Conservation (phyloP, 2,113 vertebrate genomes). For the Heteronetta atricapilla region DNA sequence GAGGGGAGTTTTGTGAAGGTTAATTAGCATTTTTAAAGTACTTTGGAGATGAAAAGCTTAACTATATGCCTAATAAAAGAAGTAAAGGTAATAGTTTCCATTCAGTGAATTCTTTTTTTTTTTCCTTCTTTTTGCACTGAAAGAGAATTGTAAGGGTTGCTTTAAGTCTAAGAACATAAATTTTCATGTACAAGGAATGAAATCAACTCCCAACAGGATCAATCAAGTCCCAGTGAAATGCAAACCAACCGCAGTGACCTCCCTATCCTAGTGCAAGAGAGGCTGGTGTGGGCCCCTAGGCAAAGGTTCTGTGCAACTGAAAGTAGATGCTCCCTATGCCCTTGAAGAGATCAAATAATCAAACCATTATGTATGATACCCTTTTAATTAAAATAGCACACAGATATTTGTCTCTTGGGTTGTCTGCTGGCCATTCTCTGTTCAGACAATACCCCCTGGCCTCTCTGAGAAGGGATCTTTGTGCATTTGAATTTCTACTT, state of each 20-base stretch:
- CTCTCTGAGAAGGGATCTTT: not conserved
- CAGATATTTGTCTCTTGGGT: not conserved
- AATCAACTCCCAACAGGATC: slow-evolving; percentile 14
- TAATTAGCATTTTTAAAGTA: slow-evolving; percentile 71
- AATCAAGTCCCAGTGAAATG: slow-evolving; percentile 17
- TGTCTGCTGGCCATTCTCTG: not conserved
- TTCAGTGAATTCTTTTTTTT: slow-evolving; percentile 8
- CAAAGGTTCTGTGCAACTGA: not conserved
- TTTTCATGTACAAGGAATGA: slow-evolving; percentile 47
- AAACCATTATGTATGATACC: not conserved
- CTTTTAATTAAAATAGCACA: slow-evolving; percentile 13
- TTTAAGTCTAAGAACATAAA: slow-evolving; percentile 52
- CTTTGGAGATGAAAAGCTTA: slow-evolving; percentile 65
- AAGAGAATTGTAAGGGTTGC: slow-evolving; percentile 42
- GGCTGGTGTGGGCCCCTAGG: not conserved
- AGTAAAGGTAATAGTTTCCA: slow-evolving; percentile 43
- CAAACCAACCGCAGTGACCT: slow-evolving; percentile 23
- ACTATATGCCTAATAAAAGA: slow-evolving; percentile 63
- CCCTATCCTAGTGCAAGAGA: not conserved
- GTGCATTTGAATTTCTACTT: not conserved
- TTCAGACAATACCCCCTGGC: not conserved
- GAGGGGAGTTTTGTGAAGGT: slow-evolving; percentile 62
- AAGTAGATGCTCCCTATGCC: not conserved
- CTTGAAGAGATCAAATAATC: not conserved
- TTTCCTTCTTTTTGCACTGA: not conserved